phyloP scores from a whole-genome alignment of 2,113 vertebrate genomes.

The Pteruthius melanotis region DNA sequence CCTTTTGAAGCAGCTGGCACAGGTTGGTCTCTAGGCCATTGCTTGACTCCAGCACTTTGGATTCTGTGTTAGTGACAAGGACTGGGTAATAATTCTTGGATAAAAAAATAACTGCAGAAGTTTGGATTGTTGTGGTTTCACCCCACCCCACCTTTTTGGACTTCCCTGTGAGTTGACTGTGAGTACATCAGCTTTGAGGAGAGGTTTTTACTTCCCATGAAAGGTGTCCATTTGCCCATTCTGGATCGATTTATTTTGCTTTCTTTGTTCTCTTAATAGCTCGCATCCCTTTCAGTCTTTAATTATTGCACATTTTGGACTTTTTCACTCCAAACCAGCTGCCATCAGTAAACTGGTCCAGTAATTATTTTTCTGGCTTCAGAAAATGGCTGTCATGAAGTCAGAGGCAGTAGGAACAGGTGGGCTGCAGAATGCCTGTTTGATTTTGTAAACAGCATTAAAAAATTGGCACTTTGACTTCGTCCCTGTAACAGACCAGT shows the following conservation, averaged over 20 bases:
- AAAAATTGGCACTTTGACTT: slow-evolving; percentile 46
- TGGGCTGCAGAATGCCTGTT: slow-evolving; percentile 54
- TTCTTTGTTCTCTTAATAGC: slow-evolving; percentile 33
- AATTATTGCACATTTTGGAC: slow-evolving; percentile 46
- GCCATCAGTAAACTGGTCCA: slow-evolving; percentile 48
- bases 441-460: slow-evolving; percentile 61
- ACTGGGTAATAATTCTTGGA: not conserved
- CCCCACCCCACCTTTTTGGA: not conserved
- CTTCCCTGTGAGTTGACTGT: not conserved
- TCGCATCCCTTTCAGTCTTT: slow-evolving; percentile 15
- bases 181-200: not conserved
- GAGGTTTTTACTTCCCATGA: not conserved
- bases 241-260: not conserved
- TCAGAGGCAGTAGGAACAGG: slow-evolving; percentile 29
- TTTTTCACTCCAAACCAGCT: slow-evolving; percentile 49
- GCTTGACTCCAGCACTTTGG: not conserved
- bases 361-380: slow-evolving; percentile 62
- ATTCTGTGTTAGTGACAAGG: not conserved
- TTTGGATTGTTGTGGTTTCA: not conserved
- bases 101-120: not conserved
- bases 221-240: not conserved
- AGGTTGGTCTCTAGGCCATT: not conserved
- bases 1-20: slow-evolving; percentile 28
- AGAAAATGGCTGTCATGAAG: slow-evolving; percentile 3
- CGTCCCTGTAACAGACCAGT: not conserved